These are phyloP conservation scores for Poeciliopsis turrubarensis DNA, from an alignment of 2,113 vertebrate species.

Conservation along the genomic window DNA sequence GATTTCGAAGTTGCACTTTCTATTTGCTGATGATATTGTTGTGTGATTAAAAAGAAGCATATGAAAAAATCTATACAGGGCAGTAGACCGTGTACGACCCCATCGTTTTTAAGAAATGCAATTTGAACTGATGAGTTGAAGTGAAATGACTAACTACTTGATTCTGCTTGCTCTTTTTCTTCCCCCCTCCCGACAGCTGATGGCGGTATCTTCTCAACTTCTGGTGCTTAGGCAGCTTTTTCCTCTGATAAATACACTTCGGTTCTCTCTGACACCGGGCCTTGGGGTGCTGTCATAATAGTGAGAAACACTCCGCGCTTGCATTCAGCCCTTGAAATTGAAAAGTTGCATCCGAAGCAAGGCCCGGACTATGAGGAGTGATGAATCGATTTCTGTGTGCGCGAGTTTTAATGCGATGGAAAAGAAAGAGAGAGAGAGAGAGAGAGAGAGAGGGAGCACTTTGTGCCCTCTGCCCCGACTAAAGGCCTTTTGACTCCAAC, in stretches of 20 bases:
- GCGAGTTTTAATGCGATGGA: constrained; percentile 27
- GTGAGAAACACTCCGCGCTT: constrained; percentile 22
- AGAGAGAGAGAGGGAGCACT: constrained; percentile 25
- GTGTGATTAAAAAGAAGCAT: background rate
- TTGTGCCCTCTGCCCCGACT: constrained; percentile 45
- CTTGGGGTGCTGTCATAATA: constrained; percentile 27
- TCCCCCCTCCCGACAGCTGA: background rate
- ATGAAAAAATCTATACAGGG: background rate
- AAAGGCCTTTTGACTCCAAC: constrained; percentile 62
- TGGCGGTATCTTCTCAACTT: background rate
- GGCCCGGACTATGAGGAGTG: constrained; percentile 23
- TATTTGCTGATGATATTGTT: background rate
- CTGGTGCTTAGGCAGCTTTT: constrained; percentile 33
- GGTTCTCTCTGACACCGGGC: background rate
- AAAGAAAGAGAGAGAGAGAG: constrained; percentile 29
- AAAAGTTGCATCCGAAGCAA: constrained; percentile 20
- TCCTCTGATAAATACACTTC: constrained; percentile 23
- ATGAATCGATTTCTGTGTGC: constrained; percentile 35
- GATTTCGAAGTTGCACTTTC: background rate
- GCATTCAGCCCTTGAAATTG: constrained; percentile 30
- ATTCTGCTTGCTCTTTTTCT: background rate
- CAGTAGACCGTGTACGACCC: too few species aligned
- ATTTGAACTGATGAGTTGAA: too few species aligned
- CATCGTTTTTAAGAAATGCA: too few species aligned
- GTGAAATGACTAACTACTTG: background rate